phyloP scores from a whole-genome alignment of 2,797 vertebrate species.

The Pseudochromis fuscus region DNA sequence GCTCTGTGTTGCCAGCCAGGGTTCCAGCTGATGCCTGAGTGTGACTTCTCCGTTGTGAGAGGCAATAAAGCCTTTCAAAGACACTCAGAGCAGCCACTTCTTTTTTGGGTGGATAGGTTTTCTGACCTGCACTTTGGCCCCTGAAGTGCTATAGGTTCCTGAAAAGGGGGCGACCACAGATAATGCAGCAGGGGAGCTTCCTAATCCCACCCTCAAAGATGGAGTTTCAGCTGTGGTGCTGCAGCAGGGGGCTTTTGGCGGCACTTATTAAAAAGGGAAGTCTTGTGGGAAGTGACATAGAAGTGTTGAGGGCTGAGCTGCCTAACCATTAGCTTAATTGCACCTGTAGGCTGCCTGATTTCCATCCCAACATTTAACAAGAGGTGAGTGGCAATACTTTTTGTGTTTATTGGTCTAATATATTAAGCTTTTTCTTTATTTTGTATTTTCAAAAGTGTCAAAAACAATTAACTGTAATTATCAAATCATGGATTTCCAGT shows the following conservation, averaged over 20 bases:
- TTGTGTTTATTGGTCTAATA: neutral
- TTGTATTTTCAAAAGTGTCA: conserved; percentile 18
- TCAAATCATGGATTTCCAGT: neutral
- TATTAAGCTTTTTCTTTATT: neutral
- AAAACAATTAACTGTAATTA: neutral
- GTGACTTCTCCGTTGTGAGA: conserved; percentile 68
- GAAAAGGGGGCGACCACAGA: conserved; percentile 49
- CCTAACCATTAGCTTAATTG: conserved; percentile 28
- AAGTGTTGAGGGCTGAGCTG: conserved; percentile 34
- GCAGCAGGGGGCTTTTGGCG: conserved; percentile 52
- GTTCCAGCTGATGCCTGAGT: conserved; percentile 65
- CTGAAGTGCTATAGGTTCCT: conserved; percentile 63
- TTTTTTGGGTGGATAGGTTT: conserved; percentile 76
- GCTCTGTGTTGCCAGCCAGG: conserved; percentile 48
- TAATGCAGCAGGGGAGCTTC: conserved; percentile 42
- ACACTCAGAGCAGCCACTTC: conserved; percentile 58
- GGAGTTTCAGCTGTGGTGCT: conserved; percentile 52
- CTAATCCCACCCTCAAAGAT: conserved; percentile 76
- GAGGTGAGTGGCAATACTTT: conserved; percentile 48
- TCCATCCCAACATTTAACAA: conserved; percentile 28
- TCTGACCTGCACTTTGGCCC: conserved; percentile 67
- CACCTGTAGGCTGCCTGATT: conserved; percentile 1
- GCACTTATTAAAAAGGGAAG: conserved; percentile 50
- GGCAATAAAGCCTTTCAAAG: conserved; percentile 71
- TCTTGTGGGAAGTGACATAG: conserved; percentile 29